phyloP scores from a whole-genome alignment of 1,140 invertebrate genomes.

The Polypedilum pembai region DNA sequence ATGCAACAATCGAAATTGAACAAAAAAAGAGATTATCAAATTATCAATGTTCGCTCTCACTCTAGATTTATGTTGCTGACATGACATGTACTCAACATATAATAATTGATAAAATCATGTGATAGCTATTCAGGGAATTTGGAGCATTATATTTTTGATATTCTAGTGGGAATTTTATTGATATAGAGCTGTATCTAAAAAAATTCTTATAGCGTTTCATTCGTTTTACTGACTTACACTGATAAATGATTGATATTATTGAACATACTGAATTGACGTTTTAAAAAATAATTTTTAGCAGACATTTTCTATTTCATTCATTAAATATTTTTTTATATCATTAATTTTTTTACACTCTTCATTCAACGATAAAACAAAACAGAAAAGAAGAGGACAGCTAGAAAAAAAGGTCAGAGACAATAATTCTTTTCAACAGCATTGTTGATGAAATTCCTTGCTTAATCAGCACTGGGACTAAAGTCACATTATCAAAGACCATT shows the following conservation, averaged over 20 bases:
- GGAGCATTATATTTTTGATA: background rate
- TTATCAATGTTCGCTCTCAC: background rate
- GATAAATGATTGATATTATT: background rate
- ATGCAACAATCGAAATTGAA: slow-evolving; percentile 5
- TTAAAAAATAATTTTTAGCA: background rate
- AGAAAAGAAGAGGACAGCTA: background rate
- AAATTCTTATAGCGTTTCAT: background rate
- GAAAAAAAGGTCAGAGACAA: slow-evolving; percentile 17
- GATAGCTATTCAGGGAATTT: no score
- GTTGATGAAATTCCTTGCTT: slow-evolving; percentile 17
- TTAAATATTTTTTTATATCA: background rate
- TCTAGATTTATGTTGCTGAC: background rate
- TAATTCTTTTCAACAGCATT: slow-evolving; percentile 18
- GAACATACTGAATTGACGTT: background rate
- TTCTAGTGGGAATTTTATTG: background rate
- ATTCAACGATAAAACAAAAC: background rate
- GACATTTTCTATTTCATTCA: background rate
- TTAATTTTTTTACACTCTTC: background rate
- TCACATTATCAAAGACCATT: slow-evolving; percentile 18
- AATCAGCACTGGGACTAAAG: background rate
- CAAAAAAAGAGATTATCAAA: background rate
- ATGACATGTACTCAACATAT: slow-evolving; percentile 4
- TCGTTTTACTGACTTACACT: background rate
- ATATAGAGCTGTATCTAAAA: background rate
- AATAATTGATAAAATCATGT: slow-evolving; percentile 7